Conservation (phyloP, 2,888 invertebrate species). For the Agrilus biguttatus region DNA sequence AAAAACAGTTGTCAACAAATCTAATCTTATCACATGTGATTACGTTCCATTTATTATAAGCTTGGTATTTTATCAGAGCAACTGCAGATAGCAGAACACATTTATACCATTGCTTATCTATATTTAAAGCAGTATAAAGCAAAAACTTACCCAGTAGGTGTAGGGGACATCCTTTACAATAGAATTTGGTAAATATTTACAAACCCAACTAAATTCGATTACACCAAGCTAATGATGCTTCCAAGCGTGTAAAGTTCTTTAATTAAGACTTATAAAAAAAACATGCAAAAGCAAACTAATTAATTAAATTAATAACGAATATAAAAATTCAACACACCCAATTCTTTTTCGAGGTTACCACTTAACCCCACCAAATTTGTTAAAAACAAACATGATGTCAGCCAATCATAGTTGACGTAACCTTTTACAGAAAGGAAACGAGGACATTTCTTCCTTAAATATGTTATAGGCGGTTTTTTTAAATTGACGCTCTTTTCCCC, state of each 20-base stretch:
- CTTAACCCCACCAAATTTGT: conserved; percentile 6
- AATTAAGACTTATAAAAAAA: conserved; percentile 4
- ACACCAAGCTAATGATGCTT: neutral
- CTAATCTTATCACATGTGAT: too few relatives aligned
- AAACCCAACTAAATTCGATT: neutral
- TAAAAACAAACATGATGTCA: conserved; percentile 3
- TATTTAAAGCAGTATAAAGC: too few relatives aligned
- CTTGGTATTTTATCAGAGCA: too few relatives aligned
- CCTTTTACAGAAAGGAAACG: conserved; percentile 12
- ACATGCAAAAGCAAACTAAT: conserved; percentile 8
- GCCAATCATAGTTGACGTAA: conserved; percentile 14
- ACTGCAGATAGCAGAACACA: too few relatives aligned
- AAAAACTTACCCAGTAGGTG: too few relatives aligned
- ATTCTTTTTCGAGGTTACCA: conserved; percentile 7
- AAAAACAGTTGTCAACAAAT: too few relatives aligned
- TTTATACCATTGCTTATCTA: too few relatives aligned
- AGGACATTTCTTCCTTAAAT: too few relatives aligned
- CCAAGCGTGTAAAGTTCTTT: neutral
- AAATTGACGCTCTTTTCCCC: too few relatives aligned
- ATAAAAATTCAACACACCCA: conserved; percentile 12
- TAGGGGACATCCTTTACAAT: conserved; percentile 5
- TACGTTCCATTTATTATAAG: too few relatives aligned
- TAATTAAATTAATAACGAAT: conserved; percentile 1
- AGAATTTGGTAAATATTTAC: neutral
- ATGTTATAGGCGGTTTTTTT: too few relatives aligned